Percentiles rank a stretch among this genome's conserved stretches.
Conservation (phyloP, 2,888 invertebrate species). For the Spilarctia lutea region DNA sequence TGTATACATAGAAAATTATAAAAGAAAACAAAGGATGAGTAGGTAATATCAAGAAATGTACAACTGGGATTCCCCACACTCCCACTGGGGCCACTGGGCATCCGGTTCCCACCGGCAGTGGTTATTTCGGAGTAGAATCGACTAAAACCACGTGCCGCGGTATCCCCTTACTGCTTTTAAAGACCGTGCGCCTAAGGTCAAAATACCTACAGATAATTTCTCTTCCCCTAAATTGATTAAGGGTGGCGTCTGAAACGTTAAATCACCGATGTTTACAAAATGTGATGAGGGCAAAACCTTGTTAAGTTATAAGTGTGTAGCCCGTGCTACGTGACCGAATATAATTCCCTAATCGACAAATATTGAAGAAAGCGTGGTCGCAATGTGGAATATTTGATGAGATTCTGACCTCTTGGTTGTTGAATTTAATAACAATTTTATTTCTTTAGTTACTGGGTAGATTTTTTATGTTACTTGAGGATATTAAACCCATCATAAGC, state of each 20-base stretch:
- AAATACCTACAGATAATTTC: background rate
- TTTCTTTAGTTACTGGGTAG: background rate
- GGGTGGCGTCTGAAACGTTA: background rate
- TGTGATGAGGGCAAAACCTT: slow-evolving; percentile 1
- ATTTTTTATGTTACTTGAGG: background rate
- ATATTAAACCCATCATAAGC: background rate
- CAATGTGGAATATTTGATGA: background rate
- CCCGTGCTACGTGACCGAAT: slow-evolving; percentile 25
- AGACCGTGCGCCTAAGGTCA: no score
- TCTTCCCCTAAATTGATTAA: background rate
- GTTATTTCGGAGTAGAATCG: no score
- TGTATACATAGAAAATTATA: no score
- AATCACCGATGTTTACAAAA: background rate
- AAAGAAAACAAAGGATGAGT: no score
- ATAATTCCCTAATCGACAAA: slow-evolving; percentile 25
- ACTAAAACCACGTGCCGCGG: no score
- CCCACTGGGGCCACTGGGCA: no score
- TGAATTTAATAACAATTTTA: background rate
- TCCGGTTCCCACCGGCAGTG: no score
- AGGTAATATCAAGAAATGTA: no score
- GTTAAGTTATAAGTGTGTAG: slow-evolving; percentile 1
- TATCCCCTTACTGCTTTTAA: no score
- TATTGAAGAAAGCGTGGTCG: background rate
- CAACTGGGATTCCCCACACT: no score
- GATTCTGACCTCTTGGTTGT: background rate